phyloP scores from a whole-genome alignment of 2,113 vertebrate genomes.

The Amphilophus citrinellus region DNA sequence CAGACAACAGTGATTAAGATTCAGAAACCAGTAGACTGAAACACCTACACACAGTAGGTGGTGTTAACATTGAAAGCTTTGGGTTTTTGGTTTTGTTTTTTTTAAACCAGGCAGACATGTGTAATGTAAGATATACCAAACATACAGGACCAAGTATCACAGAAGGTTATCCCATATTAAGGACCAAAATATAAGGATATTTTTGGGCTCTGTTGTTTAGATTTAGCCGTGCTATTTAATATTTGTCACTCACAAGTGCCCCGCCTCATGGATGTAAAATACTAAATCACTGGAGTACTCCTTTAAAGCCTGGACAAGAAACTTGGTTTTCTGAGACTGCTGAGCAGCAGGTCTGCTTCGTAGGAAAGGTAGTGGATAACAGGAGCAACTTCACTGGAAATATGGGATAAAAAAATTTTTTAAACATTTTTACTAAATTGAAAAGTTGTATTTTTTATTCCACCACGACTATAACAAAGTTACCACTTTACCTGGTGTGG shows the following conservation, averaged over 20 bases:
- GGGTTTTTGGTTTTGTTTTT: background rate
- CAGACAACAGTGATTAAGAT: background rate
- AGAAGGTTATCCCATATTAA: background rate
- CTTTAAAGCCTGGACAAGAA: background rate
- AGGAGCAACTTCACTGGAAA: background rate
- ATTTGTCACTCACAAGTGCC: background rate
- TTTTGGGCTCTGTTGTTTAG: background rate
- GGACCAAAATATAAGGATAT: background rate
- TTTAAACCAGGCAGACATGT: background rate
- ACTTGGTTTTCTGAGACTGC: background rate
- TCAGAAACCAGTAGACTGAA: slow-evolving; percentile 1
- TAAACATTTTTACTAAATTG: background rate
- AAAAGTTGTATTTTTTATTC: background rate
- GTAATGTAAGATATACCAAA: background rate
- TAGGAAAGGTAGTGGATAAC: background rate
- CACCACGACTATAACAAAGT: background rate
- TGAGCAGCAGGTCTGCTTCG: background rate
- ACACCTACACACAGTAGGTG: background rate
- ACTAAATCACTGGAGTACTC: background rate
- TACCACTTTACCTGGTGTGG: background rate
- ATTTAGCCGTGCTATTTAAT: background rate
- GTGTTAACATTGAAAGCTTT: background rate
- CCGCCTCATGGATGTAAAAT: background rate
- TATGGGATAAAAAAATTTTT: background rate
- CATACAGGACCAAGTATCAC: background rate